Conservation (phyloP, 2,888 invertebrate species). For the Onthophagus sagittarius region DNA sequence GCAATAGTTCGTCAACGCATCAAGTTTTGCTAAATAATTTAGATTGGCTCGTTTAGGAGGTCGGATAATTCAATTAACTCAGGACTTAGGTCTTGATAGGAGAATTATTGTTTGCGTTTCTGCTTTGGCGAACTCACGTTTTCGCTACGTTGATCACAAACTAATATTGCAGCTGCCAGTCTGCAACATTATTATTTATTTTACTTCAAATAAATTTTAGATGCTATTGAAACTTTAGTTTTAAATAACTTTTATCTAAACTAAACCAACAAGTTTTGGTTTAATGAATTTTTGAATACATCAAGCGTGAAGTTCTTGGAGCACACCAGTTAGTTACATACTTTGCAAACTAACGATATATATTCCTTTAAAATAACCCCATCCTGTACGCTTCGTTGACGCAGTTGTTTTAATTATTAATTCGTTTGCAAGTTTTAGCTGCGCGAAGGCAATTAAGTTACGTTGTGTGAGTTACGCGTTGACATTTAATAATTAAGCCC, state of each 20-base stretch:
- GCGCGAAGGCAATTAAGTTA: neutral
- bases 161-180: neutral
- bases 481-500: neutral
- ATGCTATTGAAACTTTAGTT: neutral
- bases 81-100: neutral
- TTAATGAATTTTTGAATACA: neutral
- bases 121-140: neutral
- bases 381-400: neutral
- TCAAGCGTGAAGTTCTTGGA: neutral
- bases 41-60: neutral
- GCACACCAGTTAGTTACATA: neutral
- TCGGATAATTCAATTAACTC: neutral
- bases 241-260: too few relatives aligned
- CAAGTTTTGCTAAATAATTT: neutral
- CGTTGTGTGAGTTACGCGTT: neutral
- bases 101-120: neutral
- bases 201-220: neutral
- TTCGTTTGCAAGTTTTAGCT: neutral
- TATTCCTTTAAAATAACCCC: neutral
- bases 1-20: neutral
- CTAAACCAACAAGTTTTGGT: too few relatives aligned
- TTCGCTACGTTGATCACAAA: neutral
- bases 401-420: neutral
- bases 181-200: neutral
- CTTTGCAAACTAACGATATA: neutral